These are phyloP conservation scores for Harpalus rubripes DNA, from an alignment of 2,888 invertebrate species.

Conservation along the genomic window DNA sequence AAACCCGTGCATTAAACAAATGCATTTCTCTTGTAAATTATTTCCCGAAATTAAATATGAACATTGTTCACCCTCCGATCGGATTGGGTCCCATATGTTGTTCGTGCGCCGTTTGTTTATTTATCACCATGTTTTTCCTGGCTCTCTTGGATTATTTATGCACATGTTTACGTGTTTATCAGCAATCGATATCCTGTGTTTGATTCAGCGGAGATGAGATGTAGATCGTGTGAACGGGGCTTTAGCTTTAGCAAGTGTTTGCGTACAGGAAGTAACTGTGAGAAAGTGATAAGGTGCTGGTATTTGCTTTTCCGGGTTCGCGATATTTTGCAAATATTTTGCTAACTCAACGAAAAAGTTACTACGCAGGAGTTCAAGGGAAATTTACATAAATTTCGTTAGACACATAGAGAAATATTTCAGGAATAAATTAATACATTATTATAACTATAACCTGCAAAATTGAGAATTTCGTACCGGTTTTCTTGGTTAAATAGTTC, in stretches of 20 bases:
- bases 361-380: not conserved
- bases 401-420: not conserved
- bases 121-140: constrained; percentile 38
- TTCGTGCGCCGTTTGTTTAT: constrained; percentile 24
- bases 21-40: constrained; percentile 41
- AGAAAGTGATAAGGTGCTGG: constrained; percentile 39
- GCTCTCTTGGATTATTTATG: constrained; percentile 49
- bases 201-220: constrained; percentile 3
- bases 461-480: too few relatives aligned
- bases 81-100: constrained; percentile 30
- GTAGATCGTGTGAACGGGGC: constrained; percentile 23
- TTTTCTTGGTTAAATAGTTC: too few relatives aligned
- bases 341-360: constrained; percentile 9
- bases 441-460: too few relatives aligned
- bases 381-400: constrained; percentile 10
- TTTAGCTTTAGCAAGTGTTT: constrained; percentile 46
- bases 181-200: constrained; percentile 37
- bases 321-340: constrained; percentile 37
- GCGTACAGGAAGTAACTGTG: constrained; percentile 33
- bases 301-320: constrained; percentile 35
- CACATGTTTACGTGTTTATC: constrained; percentile 46
- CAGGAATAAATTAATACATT: too few relatives aligned
- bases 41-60: constrained; percentile 33
- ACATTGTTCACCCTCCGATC: not conserved
- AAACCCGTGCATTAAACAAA: not conserved